phyloP scores from a whole-genome alignment of 1,140 invertebrate species.

The Musca vetustissima region DNA sequence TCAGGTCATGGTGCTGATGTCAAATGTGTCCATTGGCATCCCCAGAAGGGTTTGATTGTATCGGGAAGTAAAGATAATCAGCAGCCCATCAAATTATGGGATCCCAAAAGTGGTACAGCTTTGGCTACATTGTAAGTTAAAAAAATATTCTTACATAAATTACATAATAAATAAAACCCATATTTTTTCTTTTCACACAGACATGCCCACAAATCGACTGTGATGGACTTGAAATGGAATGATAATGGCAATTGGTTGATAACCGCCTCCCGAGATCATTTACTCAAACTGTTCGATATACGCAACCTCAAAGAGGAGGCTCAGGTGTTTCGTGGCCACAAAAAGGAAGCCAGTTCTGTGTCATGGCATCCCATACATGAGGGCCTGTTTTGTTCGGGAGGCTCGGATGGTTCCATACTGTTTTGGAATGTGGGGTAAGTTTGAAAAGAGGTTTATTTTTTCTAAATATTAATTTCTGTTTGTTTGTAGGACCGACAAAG shows the following conservation, averaged over 20 bases:
- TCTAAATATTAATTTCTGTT: constrained; percentile 13
- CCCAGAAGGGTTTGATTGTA: constrained; percentile 92
- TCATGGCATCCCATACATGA: constrained; percentile 98
- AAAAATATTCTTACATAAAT: neutral
- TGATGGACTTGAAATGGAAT: constrained; percentile 99
- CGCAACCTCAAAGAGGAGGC: constrained; percentile 91
- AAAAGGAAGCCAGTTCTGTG: constrained; percentile 96
- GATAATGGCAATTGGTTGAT: constrained; percentile 99
- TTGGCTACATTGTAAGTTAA: constrained; percentile 76
- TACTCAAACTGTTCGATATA: constrained; percentile 98
- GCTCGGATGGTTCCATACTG: constrained; percentile 95
- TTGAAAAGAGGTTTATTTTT: neutral
- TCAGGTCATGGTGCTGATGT: constrained; percentile 98
- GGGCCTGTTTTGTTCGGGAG: constrained; percentile 92
- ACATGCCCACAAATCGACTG: constrained; percentile 98
- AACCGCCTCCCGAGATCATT: constrained; percentile 96
- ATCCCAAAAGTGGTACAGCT: constrained; percentile 91
- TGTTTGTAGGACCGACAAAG: constrained; percentile 83
- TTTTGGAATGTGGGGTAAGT: constrained; percentile 97
- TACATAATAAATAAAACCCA: no score
- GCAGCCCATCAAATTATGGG: constrained; percentile 99
- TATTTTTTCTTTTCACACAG: constrained; percentile 59
- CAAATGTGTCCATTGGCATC: constrained; percentile 99
- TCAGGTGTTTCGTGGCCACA: constrained; percentile 96
- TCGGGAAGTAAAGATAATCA: constrained; percentile 99